Evolutionary conservation across 2,797 vertebrate species (phyloP), one percentile per base, ranked within the genome.

Genomic region (Anniella stebbinsi): DNA sequence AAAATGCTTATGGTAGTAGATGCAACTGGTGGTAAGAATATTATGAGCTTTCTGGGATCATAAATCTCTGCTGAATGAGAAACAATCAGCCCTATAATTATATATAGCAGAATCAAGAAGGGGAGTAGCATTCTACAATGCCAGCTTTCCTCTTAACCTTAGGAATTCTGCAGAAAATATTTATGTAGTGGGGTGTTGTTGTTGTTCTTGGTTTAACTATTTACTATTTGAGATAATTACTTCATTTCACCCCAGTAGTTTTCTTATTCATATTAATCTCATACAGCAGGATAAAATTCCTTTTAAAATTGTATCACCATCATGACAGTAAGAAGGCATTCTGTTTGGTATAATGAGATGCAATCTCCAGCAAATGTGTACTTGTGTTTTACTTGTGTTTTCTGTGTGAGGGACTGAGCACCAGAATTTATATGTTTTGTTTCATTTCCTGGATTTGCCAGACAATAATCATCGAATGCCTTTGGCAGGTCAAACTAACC

Each of bases 181-280:
- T 91, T 92, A 92, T 90, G 1, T 83, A 70, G 0, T 4, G 75
- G 11, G 84, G 30, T 81, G 94, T 88, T 80, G 75, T 70, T 70
- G 67, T 77, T 77, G 41, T 86, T n/a, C n/a, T 88, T 77, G 57
- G 91, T 91, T 94, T 92, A 95, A 89, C 11, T 92, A 54, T 70
- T 93, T 88, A 90, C 30, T 77, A 48, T 82, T 88, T 89, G 88
- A 95, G 80, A 2, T 70, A 94, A 91, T 82, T 73, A 60, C 48
- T 12, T 80, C 0, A 80, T 92, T 95, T 95, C 94, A 93, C 48
- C 87, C 57, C 66, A 57, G 0, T 66, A 67, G 90, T 90, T 91
- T 36, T 63, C 90, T 90, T 91, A 33, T 33, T 70, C 8, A 11
- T 69, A 60, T 9, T 78, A 91, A 69, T 95, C 15, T 80, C 75